Evolutionary conservation across 2,888 invertebrate genomes (phyloP).

Genomic region (Linyphia triangularis): DNA sequence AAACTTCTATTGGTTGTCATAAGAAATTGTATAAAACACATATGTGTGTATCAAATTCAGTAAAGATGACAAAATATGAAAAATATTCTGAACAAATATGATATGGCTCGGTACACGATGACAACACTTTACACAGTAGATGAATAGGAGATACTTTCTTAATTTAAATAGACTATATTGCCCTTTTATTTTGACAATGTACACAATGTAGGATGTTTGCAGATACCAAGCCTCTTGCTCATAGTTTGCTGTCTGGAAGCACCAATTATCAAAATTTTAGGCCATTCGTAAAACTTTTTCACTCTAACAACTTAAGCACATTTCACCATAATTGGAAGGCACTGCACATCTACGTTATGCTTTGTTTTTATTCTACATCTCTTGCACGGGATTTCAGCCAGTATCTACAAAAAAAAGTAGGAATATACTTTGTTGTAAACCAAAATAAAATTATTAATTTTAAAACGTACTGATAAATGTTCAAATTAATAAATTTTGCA

Average conservation of each 20-base stretch:
- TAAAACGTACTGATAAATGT: no score
- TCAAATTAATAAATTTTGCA: no score
- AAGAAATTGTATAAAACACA: conserved; percentile 73
- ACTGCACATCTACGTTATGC: conserved; percentile 66
- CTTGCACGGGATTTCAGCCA: background rate
- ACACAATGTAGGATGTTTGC: conserved; percentile 40
- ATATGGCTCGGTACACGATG: conserved; percentile 71
- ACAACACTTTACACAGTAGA: conserved; percentile 49
- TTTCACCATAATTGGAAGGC: conserved; percentile 56
- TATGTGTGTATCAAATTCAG: conserved; percentile 71
- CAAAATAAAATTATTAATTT: no score
- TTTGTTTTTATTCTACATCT: conserved; percentile 10
- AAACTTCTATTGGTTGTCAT: background rate
- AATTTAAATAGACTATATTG: conserved; percentile 61
- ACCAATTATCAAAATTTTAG: conserved; percentile 9
- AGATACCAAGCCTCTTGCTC: conserved; percentile 18
- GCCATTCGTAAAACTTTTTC: background rate
- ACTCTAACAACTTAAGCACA: conserved; percentile 18
- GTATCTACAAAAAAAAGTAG: background rate
- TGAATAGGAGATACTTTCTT: conserved; percentile 61
- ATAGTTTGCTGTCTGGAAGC: conserved; percentile 51
- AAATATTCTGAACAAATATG: conserved; percentile 73
- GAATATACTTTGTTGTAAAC: no score
- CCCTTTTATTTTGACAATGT: conserved; percentile 46
- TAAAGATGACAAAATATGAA: conserved; percentile 65